Conservation (phyloP, 2,113 vertebrate species). For the Onychorhynchus coronatus region DNA sequence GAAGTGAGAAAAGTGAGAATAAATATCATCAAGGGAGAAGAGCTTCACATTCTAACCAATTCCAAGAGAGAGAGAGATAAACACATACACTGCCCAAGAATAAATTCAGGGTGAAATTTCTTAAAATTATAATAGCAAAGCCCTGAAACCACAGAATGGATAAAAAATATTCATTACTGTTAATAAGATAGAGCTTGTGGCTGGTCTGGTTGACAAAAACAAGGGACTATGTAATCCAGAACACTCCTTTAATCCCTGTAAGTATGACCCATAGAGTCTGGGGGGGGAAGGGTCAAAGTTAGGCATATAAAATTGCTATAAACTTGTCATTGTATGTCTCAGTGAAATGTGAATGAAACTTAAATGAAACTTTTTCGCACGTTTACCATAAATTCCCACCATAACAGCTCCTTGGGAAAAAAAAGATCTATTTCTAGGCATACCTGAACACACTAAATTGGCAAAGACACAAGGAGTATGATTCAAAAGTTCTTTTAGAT, state of each 20-base stretch:
- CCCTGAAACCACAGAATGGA: background rate
- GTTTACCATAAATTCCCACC: background rate
- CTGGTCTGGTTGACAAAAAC: background rate
- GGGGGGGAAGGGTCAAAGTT: accelerated
- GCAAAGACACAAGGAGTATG: background rate
- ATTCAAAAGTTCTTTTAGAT: background rate
- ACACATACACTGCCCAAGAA: background rate
- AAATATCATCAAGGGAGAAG: background rate
- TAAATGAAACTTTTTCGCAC: background rate
- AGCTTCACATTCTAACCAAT: background rate
- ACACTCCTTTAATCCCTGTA: background rate
- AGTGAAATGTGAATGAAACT: background rate
- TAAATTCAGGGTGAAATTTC: background rate
- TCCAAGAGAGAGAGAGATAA: background rate
- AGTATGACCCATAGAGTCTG: background rate
- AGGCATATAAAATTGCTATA: background rate
- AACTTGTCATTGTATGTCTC: background rate
- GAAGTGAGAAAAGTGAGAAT: constrained; percentile 23
- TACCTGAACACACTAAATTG: background rate
- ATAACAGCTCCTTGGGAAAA: background rate
- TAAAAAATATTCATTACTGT: background rate
- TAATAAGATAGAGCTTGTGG: background rate
- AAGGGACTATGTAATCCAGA: background rate
- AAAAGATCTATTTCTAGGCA: background rate
- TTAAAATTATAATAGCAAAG: background rate